Evolutionary conservation across 2,888 invertebrate genomes (phyloP), one percentile per base, ranked within the genome.

Genomic region (Drosophila peninsularis): DNA sequence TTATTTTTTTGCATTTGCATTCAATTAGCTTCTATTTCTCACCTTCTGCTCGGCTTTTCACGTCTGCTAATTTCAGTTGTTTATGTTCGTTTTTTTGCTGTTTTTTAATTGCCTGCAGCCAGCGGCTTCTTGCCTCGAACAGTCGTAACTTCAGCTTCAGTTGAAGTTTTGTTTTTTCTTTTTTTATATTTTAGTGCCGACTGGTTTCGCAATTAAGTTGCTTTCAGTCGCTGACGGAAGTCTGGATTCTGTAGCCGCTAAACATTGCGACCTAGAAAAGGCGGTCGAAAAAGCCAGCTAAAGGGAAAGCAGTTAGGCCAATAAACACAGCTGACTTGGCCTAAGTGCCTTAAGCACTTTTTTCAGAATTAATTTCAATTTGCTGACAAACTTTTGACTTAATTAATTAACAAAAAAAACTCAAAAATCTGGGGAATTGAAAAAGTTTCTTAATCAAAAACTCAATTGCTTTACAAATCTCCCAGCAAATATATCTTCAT

Each of bases 11-110:
- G 71, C 60, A 72, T 84, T 88, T 88, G 85, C 77, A 88, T 86
- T 88, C 84, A 86, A 88, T 88, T 88, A 86, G 77, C 88, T 78
- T 71, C 72, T 76, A 71, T 69, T 86, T 85, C 83, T 88, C 83
- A 88, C 82, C 78, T 85, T 79, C 75, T 69, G 71, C 45, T 62
- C 13, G 9, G 34, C 34, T 65, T 55, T 64, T 53, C 54, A 34
- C 58, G 49, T 61, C 61, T 34, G 86, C 75, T 80, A 80, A 88
- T 88, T 84, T 85, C 68, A 74, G 74, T 74, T 77, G 71, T 75
- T 84, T 76, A 65, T 71, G 45, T 44, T 36, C 49, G 34, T 13
- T 47, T 47, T 64, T 54, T 55, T 32, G 17, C n/a, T 21, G 21
- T 32, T 21, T 69, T 79, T 78, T 75, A 87, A 82, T 87, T 84